These are phyloP conservation scores for Lasiurus borealis DNA, from an alignment of 2,113 vertebrate genomes.

Conservation along the genomic window DNA sequence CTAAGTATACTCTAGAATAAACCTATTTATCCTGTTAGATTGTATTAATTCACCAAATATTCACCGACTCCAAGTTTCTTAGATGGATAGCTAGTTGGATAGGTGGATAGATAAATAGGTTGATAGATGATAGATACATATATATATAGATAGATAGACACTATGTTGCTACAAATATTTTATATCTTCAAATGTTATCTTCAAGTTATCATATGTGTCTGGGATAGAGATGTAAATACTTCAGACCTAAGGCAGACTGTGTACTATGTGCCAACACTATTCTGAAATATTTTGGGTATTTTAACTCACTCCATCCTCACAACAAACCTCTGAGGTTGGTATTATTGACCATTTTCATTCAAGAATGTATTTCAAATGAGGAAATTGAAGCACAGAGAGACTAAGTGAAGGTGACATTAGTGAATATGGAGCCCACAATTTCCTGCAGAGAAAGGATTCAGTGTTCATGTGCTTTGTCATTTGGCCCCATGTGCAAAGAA, in stretches of 20 bases:
- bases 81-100: neutral
- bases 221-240: neutral
- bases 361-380: neutral
- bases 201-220: neutral
- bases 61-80: neutral
- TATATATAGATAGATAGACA: neutral
- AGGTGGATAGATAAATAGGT: neutral
- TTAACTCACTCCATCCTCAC: conserved; percentile 10
- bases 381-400: neutral
- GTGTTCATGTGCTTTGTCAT: neutral
- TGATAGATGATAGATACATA: neutral
- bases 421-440: neutral
- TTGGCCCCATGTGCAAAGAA: neutral
- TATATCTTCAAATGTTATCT: neutral
- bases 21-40: neutral
- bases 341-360: conserved; percentile 17
- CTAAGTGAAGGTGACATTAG: neutral
- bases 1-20: neutral
- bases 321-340: neutral
- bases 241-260: neutral
- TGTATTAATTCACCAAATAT: neutral
- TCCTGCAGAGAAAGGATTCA: neutral
- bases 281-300: neutral
- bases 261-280: neutral
- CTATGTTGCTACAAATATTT: neutral